Base-by-base conservation (phyloP, 1,140 invertebrate genomes). In the Oedothorax gibbosus region DNA sequence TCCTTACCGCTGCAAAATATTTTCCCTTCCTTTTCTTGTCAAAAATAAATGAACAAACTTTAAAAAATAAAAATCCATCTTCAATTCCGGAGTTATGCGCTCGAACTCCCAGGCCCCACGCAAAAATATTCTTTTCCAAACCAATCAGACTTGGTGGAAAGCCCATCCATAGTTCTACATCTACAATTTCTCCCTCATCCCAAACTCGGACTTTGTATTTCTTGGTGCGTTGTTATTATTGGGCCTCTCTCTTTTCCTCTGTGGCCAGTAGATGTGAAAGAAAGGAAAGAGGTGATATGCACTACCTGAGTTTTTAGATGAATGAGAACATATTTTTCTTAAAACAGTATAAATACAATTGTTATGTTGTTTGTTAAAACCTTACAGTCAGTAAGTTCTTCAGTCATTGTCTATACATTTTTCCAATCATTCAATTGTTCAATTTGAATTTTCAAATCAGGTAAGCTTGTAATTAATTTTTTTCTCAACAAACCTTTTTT, bases 101-200 rank as follows among this genome's bases (percentile, higher is more conserved):
- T 51, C 53, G 11, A 64, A 71, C 80, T 72, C 68, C 66, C 18
- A 50, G 14, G 50, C 66, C 73, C 72, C 72, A 72, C 80, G 54
- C 69, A 82, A 82, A 82, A 82, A 82, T 82, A 82, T 82, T 82
- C 80, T 82, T 69, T 82, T 73, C 80, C 69, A 82, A 82, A 82
- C 80, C 80, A 82, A 82, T 82, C 80, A 82, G 80, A 72, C 68
- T 80, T 60, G 69, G 35, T 53, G 80, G 69, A 72, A 82, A 64
- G 21, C 80, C 69, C 69, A 73, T 73, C 69, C 80, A 82, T 82
- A 82, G 80, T 82, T 82, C 80, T 82, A 82, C 80, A 82, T 82
- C 80, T 82, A 82, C 80, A 73, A 82, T 82, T 82, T 82, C 80
- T 72, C 66, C 69, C 64, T 82, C 80, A 73, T 82, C 69, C 60